Base-by-base conservation (phyloP, 2,888 invertebrate genomes). In the Anaspis maculata region DNA sequence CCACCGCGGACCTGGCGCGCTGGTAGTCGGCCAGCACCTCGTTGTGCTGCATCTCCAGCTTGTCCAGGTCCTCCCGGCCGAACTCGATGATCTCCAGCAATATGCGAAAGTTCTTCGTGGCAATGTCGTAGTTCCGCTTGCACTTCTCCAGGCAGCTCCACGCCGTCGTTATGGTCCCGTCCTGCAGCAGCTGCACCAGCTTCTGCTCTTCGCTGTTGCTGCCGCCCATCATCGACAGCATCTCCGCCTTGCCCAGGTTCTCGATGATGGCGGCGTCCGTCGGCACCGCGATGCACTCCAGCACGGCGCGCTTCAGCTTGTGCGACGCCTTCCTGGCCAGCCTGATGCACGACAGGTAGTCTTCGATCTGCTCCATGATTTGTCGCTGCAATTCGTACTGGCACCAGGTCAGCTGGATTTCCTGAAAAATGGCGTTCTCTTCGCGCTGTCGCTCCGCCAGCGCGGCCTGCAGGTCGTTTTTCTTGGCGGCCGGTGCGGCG, bases 51-150 rank as follows among this genome's bases (percentile, higher is more conserved):
- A 49, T 46, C 37, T 54, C 51, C 15, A 62, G 42, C 40, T 56
- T 58, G 11, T 48, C 45, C 34, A 63, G 34, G 13, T 60, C 58
- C 14, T 41, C 41, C 14, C 47, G 41, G 29, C 48, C 51, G 23
- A 60, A 48, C 40, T 54, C 56, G 38, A 59, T 51, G 25, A 57
- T 55, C 45, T 62, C 58, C 24, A 63, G 37, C 15, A 62, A 54
- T 29, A 59, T 51, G 40, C 58, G 58, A 38, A 62, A 60, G 44
- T 63, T 63, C 32, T 58, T 55, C 15, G 57, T 41, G 1, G 61
- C 63, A 33, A 57, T 49, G 24, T 54, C 51, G 39, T 53, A 61
- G 39, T 63, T 57, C 34, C 39, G 42, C 19, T 49, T 46, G 12
- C 46, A 42, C 21, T 41, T 38, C 26, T 51, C 49, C 36, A 49